Percentiles rank a stretch among this genome's conserved stretches.
These are phyloP conservation scores for Pseudomyrmex dendroicus DNA, from an alignment of 1,140 invertebrate species.

Conservation along the genomic window DNA sequence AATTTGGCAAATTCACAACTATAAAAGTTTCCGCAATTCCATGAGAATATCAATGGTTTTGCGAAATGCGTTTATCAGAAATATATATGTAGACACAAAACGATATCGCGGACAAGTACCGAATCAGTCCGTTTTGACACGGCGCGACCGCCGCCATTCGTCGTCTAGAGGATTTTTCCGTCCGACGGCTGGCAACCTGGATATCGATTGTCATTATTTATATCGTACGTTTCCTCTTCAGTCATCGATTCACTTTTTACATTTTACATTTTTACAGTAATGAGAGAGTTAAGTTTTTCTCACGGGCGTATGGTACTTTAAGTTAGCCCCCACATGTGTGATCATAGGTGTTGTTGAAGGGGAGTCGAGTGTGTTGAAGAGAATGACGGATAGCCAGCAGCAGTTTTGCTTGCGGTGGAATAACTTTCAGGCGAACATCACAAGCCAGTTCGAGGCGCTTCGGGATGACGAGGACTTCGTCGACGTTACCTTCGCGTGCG, in stretches of 20 bases:
- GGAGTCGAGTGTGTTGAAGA: conserved; percentile 79
- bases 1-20: neutral
- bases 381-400: conserved; percentile 87
- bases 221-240: conserved; percentile 86
- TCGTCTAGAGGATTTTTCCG: conserved; percentile 77
- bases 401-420: conserved; percentile 97
- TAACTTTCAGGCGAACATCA: conserved; percentile 96
- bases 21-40: neutral
- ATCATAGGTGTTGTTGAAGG: conserved; percentile 79
- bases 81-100: no score
- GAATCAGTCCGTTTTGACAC: conserved; percentile 1
- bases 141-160: conserved; percentile 36
- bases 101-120: neutral
- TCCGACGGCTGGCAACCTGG: conserved; percentile 74
- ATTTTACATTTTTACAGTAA: conserved; percentile 86
- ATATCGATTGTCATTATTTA: conserved; percentile 86
- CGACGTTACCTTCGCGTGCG: conserved; percentile 93
- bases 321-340: conserved; percentile 79
- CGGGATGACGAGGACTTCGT: conserved; percentile 93
- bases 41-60: neutral
- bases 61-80: neutral
- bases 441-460: conserved; percentile 91
- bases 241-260: conserved; percentile 86
- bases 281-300: conserved; percentile 84
- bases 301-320: conserved; percentile 77